Conservation (phyloP, 1,140 invertebrate species). For the Ceratina australensis region DNA sequence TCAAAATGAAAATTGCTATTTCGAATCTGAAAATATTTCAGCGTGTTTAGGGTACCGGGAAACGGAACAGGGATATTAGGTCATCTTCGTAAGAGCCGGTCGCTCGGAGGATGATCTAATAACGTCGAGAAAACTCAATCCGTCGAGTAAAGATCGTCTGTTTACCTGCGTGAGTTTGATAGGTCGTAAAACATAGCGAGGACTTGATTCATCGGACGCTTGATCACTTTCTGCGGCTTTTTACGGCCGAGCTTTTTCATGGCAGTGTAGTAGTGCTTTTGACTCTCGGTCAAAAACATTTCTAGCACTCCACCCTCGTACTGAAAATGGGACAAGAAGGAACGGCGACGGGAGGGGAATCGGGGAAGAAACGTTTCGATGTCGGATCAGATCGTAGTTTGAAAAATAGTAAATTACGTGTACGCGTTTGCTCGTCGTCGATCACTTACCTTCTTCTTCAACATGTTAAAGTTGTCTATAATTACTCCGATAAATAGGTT, state of each 20-base stretch:
- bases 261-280: conserved; percentile 98
- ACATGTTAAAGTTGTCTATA: conserved; percentile 94
- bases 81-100: not conserved
- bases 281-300: conserved; percentile 97
- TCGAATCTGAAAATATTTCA: conserved; percentile 88
- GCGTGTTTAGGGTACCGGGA: not conserved
- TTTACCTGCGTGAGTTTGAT: conserved; percentile 91
- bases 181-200: conserved; percentile 97
- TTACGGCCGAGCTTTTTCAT: conserved; percentile 98
- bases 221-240: conserved; percentile 98
- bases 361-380: not conserved
- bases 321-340: conserved; percentile 82
- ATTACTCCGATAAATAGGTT: conserved; percentile 96
- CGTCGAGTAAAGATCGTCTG: conserved; percentile 1
- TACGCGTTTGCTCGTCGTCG: not conserved
- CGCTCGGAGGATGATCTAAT: too few species aligned
- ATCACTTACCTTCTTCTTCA: conserved; percentile 91
- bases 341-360: not conserved
- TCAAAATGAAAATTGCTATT: conserved; percentile 96
- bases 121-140: too few species aligned
- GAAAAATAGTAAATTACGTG: not conserved
- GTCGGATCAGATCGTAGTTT: not conserved
- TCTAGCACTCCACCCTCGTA: conserved; percentile 98
- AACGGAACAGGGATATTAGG: not conserved
- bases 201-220: conserved; percentile 94